These are phyloP conservation scores for Cryptoprocta ferox DNA, from an alignment of 2,797 vertebrate genomes.

Conservation along the genomic window DNA sequence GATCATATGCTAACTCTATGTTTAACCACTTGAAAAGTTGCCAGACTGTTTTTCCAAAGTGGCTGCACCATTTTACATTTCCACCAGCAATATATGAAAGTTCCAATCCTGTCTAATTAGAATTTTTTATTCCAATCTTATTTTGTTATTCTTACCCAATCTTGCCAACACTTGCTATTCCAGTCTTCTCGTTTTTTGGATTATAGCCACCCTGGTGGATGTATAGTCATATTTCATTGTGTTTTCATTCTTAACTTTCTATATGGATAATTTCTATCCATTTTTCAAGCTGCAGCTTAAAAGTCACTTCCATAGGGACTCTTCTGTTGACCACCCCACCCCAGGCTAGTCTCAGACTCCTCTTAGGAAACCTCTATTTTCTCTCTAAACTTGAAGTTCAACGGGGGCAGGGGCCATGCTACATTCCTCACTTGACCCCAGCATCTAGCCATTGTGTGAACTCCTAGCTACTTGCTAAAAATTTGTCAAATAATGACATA, in stretches of 20 bases:
- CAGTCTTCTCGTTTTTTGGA: background rate
- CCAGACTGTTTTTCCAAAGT: background rate
- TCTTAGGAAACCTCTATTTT: background rate
- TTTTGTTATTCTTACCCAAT: background rate
- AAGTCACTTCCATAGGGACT: background rate
- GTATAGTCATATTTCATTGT: background rate
- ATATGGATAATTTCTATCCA: background rate
- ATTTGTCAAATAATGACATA: background rate
- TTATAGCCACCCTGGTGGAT: background rate
- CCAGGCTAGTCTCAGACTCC: background rate
- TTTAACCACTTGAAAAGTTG: background rate
- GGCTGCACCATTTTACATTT: background rate
- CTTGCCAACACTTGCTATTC: background rate
- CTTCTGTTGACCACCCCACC: background rate
- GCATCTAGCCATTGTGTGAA: background rate
- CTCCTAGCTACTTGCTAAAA: background rate
- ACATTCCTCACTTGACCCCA: background rate
- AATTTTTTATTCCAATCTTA: background rate
- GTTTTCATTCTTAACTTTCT: background rate
- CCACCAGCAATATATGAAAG: background rate
- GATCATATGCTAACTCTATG: background rate
- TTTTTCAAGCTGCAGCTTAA: background rate
- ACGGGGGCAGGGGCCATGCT: background rate
- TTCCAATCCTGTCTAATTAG: background rate
- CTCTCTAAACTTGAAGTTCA: background rate